Evolutionary conservation across 2,888 invertebrate genomes (phyloP).

Genomic region (Tenodera sinensis): DNA sequence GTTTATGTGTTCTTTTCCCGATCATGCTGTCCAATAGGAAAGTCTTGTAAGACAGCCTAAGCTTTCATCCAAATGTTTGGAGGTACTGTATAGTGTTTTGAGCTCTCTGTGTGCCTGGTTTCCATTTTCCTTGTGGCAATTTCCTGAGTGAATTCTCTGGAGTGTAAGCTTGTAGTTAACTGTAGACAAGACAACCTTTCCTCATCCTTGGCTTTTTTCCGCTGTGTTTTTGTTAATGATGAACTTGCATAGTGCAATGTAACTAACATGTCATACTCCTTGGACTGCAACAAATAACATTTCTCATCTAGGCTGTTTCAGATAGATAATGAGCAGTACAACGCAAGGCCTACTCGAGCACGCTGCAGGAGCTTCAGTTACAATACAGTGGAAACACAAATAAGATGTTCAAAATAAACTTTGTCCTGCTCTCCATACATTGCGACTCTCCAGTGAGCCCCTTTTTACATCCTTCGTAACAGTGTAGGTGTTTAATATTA

Average conservation of each 20-base stretch:
- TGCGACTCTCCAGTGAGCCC: too few species aligned
- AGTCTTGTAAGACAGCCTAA: slow-evolving; percentile 38
- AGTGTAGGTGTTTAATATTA: too few species aligned
- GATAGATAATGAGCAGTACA: too few species aligned
- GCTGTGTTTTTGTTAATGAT: neutral
- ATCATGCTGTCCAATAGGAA: slow-evolving; percentile 36
- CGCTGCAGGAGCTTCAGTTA: too few species aligned
- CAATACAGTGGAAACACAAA: too few species aligned
- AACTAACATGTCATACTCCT: neutral
- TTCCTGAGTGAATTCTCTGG: neutral
- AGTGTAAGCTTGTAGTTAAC: slow-evolving; percentile 11
- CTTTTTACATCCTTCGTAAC: too few species aligned
- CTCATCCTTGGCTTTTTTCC: neutral
- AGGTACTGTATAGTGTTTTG: slow-evolving; percentile 36
- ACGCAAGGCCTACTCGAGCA: too few species aligned
- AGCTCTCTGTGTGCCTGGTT: slow-evolving; percentile 21
- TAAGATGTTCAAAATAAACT: too few species aligned
- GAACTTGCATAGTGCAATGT: neutral
- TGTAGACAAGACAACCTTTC: neutral
- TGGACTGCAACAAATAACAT: too few species aligned
- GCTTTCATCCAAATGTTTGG: slow-evolving; percentile 38
- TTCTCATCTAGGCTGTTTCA: too few species aligned
- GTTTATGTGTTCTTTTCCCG: slow-evolving; percentile 34
- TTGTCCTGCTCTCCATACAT: too few species aligned
- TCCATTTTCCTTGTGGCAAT: neutral